These are phyloP conservation scores for Sciurus carolinensis DNA, from an alignment of 2,797 vertebrate genomes.

Conservation along the genomic window DNA sequence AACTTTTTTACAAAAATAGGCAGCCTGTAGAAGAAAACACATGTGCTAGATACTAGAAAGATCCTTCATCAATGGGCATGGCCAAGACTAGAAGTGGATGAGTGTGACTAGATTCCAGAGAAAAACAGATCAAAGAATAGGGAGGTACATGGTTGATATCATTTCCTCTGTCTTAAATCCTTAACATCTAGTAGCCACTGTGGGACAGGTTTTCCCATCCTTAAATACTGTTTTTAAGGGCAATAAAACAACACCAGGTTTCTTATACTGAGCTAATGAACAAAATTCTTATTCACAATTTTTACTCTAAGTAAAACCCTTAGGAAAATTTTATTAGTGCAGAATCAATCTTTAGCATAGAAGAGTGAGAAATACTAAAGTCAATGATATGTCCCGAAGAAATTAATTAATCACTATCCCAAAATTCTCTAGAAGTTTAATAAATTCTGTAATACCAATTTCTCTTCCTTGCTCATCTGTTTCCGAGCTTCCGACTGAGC, in stretches of 20 bases:
- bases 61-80: not conserved
- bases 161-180: slow-evolving; percentile 4
- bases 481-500: slow-evolving; percentile 97
- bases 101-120: not conserved
- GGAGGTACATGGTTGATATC: not conserved
- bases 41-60: not conserved
- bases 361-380: slow-evolving; percentile 44
- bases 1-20: slow-evolving; percentile 7
- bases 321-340: slow-evolving; percentile 19
- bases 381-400: slow-evolving; percentile 25
- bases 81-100: not conserved
- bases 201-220: not conserved
- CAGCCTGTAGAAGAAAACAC: not conserved
- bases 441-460: slow-evolving; percentile 91
- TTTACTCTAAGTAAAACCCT: slow-evolving; percentile 18
- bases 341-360: slow-evolving; percentile 52
- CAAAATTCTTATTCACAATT: slow-evolving; percentile 30
- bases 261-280: slow-evolving; percentile 11
- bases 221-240: slow-evolving; percentile 33
- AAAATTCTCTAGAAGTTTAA: slow-evolving; percentile 31
- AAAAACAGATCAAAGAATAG: slow-evolving; percentile 12
- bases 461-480: slow-evolving; percentile 97
- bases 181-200: not conserved
- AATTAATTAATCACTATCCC: slow-evolving; percentile 27
- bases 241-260: not conserved